A percentile compares a stretch with the other conserved stretches of the same genome.
phyloP scores from a whole-genome alignment of 1,140 invertebrate species.

The Zaprionus gabonicus region DNA sequence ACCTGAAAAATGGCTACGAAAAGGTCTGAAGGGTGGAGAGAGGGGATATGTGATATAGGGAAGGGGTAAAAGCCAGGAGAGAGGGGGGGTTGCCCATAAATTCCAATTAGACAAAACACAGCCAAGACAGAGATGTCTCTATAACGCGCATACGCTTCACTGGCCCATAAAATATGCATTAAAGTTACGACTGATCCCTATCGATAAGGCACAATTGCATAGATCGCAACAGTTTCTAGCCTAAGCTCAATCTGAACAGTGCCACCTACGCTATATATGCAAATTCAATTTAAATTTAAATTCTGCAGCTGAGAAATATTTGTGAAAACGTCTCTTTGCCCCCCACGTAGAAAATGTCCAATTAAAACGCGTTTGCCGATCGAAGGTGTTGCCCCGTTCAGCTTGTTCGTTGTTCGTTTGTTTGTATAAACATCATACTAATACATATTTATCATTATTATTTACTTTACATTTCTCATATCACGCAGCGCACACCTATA shows the following conservation, averaged over 20 bases:
- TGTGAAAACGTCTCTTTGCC: slow-evolving; percentile 33
- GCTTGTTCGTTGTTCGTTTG: slow-evolving; percentile 4
- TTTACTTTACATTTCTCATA: slow-evolving; percentile 33
- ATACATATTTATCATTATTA: slow-evolving; percentile 30
- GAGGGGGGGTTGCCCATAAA: slow-evolving; percentile 39
- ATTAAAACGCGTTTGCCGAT: slow-evolving; percentile 52
- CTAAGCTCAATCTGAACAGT: neutral
- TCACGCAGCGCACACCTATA: slow-evolving; percentile 55
- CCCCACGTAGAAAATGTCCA: slow-evolving; percentile 53
- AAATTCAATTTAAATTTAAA: slow-evolving; percentile 43
- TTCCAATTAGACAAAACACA: slow-evolving; percentile 58
- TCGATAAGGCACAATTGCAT: slow-evolving; percentile 47
- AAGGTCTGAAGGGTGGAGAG: slow-evolving; percentile 23
- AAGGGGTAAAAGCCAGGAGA: slow-evolving; percentile 10
- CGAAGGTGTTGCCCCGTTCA: slow-evolving; percentile 57
- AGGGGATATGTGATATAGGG: slow-evolving; percentile 10
- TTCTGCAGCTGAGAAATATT: slow-evolving; percentile 20
- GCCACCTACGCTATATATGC: slow-evolving; percentile 69
- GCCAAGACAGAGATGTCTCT: slow-evolving; percentile 16
- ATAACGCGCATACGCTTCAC: slow-evolving; percentile 14
- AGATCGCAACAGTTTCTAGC: slow-evolving; percentile 17
- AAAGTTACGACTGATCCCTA: slow-evolving; percentile 30
- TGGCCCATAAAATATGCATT: slow-evolving; percentile 37
- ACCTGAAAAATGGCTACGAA: slow-evolving; percentile 58
- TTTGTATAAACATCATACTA: slow-evolving; percentile 10